Evolutionary conservation across 2,888 invertebrate genomes (phyloP).

Genomic region (Tinea trinotella): DNA sequence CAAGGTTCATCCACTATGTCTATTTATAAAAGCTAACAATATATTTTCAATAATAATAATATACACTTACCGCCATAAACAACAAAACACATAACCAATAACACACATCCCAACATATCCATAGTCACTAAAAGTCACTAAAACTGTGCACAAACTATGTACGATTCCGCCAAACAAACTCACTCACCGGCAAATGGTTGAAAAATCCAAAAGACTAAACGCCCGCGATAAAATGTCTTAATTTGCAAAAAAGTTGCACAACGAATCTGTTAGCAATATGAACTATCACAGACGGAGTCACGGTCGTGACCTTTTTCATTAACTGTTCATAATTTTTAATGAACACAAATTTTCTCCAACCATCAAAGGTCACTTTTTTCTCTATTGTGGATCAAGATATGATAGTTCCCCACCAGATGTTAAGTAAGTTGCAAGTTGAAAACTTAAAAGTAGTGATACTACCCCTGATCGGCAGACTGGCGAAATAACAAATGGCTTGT

Average conservation of each 20-base stretch:
- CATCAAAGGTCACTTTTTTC: background rate
- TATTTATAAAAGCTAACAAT: too few species aligned
- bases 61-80: slow-evolving; percentile 6
- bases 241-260: slow-evolving; percentile 36
- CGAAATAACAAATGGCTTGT: too few species aligned
- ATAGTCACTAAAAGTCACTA: slow-evolving; percentile 28
- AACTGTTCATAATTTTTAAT: slow-evolving; percentile 20
- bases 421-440: too few species aligned
- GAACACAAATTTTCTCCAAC: background rate
- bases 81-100: slow-evolving; percentile 28
- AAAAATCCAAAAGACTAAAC: slow-evolving; percentile 28
- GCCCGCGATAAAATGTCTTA: slow-evolving; percentile 32
- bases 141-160: slow-evolving; percentile 23
- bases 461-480: too few species aligned
- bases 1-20: too few species aligned
- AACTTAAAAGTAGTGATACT: too few species aligned
- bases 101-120: slow-evolving; percentile 27
- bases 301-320: slow-evolving; percentile 44
- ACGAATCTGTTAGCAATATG: slow-evolving; percentile 34
- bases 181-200: slow-evolving; percentile 26
- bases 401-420: too few species aligned
- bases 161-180: slow-evolving; percentile 22
- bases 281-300: slow-evolving; percentile 41
- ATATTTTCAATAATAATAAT: too few species aligned
- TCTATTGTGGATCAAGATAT: too few species aligned